phyloP scores from a whole-genome alignment of 2,797 vertebrate genomes.

The Threskiornis aethiopicus region DNA sequence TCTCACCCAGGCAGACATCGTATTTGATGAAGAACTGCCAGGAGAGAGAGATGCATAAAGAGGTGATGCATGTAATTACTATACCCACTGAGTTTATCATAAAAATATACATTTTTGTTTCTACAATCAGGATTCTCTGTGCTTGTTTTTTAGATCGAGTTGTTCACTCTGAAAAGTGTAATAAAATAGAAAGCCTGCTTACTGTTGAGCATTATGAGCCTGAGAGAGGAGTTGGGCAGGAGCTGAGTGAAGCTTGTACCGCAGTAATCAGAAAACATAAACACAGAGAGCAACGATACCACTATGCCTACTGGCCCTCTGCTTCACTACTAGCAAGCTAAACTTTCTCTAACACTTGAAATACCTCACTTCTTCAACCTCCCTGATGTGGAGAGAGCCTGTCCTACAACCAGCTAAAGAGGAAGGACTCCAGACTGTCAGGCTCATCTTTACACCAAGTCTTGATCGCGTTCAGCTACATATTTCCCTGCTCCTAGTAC shows the following conservation, averaged over 20 bases:
- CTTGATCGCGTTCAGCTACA: rapidly evolving
- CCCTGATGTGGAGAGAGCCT: background rate
- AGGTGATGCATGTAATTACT: background rate
- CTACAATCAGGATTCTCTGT: background rate
- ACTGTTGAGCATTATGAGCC: background rate
- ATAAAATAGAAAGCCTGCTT: background rate
- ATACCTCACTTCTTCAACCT: background rate
- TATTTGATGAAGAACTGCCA: background rate
- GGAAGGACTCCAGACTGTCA: background rate
- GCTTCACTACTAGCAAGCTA: background rate
- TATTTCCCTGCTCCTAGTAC: background rate
- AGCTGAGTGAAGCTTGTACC: background rate
- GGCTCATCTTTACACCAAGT: background rate
- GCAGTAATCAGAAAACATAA: background rate
- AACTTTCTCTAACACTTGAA: background rate
- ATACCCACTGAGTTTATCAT: background rate
- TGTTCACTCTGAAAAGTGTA: background rate
- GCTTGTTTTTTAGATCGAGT: background rate
- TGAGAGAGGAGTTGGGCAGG: background rate
- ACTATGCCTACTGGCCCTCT: background rate
- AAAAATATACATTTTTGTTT: background rate
- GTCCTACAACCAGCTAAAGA: background rate
- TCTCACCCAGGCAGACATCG: background rate
- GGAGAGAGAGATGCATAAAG: background rate
- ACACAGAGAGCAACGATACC: background rate